Percentiles rank a stretch among this genome's conserved stretches.
These are phyloP conservation scores for Dinocampus coccinellae DNA, from an alignment of 2,888 invertebrate genomes.

Conservation along the genomic window DNA sequence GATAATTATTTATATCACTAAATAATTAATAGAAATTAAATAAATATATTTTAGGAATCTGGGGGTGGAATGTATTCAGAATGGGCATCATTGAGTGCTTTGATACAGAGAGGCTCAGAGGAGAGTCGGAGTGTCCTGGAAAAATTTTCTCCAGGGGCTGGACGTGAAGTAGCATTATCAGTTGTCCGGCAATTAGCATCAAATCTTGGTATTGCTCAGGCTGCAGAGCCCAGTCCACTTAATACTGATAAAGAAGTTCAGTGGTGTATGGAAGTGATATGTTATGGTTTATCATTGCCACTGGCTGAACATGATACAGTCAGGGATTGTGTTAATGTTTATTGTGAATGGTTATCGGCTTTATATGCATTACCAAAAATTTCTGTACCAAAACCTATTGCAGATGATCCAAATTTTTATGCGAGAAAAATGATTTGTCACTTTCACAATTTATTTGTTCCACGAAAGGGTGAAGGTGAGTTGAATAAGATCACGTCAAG, in stretches of 20 bases:
- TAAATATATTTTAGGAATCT: conserved; percentile 70
- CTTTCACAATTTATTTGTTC: conserved; percentile 94
- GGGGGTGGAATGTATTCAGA: conserved; percentile 86
- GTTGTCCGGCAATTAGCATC: conserved; percentile 84
- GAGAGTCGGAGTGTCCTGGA: conserved; percentile 82
- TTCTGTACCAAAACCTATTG: conserved; percentile 89
- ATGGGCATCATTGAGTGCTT: conserved; percentile 81
- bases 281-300: conserved; percentile 92
- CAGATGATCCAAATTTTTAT: conserved; percentile 91
- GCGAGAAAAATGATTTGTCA: conserved; percentile 92
- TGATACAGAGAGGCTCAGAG: conserved; percentile 76
- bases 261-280: conserved; percentile 89
- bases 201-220: conserved; percentile 80
- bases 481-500: conserved; percentile 41
- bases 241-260: conserved; percentile 88
- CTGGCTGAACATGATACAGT: conserved; percentile 93
- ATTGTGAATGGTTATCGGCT: conserved; percentile 96
- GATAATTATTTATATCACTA: conserved; percentile 4
- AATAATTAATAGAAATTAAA: neutral
- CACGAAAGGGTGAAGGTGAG: conserved; percentile 92
- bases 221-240: conserved; percentile 86
- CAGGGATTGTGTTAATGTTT: conserved; percentile 95
- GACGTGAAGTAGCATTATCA: conserved; percentile 84
- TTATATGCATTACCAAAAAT: conserved; percentile 86
- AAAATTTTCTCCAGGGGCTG: conserved; percentile 80